Evolutionary conservation across 2,888 invertebrate genomes (phyloP).

Genomic region (Gymnosoma rotundatum): DNA sequence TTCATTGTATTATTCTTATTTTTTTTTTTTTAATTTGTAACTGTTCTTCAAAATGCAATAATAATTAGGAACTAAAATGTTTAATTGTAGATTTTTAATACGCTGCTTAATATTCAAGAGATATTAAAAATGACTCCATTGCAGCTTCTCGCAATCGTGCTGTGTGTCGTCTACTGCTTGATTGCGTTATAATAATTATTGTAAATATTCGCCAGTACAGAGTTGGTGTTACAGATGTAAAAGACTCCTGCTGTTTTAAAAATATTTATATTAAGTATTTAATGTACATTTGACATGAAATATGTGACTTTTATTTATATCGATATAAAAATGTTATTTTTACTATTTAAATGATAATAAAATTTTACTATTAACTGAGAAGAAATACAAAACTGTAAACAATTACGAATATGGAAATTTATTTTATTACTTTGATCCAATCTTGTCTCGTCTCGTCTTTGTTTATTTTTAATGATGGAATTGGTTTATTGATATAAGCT

Average conservation of each 20-base stretch:
- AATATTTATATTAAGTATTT: constrained; percentile 60
- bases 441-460: background rate
- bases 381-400: constrained; percentile 23
- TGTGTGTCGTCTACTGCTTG: constrained; percentile 11
- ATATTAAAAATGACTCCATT: constrained; percentile 9
- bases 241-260: constrained; percentile 47
- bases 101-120: too few species aligned
- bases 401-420: constrained; percentile 16
- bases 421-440: background rate
- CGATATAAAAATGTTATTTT: constrained; percentile 4
- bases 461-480: background rate
- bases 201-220: constrained; percentile 3
- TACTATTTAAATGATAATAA: constrained; percentile 35
- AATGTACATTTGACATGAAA: constrained; percentile 58
- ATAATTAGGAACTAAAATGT: too few species aligned
- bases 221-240: constrained; percentile 50
- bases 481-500: too few species aligned
- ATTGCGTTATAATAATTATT: constrained; percentile 19
- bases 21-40: too few species aligned
- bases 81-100: too few species aligned
- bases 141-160: constrained; percentile 1
- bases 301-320: constrained; percentile 27
- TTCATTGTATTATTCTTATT: too few species aligned
- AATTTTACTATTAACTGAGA: constrained; percentile 18
- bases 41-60: too few species aligned